Base-by-base conservation (phyloP, 2,797 vertebrate genomes). In the Pristis pectinata region DNA sequence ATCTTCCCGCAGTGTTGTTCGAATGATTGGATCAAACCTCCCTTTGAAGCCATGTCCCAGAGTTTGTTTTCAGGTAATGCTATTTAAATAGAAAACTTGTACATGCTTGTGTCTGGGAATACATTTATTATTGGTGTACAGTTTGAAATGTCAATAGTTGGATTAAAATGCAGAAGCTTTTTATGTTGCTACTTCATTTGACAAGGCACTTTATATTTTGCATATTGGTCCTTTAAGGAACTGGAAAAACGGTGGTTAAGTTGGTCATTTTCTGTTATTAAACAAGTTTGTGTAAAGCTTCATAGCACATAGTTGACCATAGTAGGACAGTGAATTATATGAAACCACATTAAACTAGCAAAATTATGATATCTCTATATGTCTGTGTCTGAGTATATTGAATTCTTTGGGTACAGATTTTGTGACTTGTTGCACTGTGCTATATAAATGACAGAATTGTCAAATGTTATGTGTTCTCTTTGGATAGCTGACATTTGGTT, bases 11-110 rank as follows among this genome's bases (percentile, higher is more conserved):
- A 99, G 99, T 92, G 98, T 99, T 44, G 99, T 99, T 95, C 98
- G 99, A 96, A 98, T 97, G 97, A 99, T 99, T 10, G 99, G 98
- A n/a, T 99, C 99, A 94, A 99, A 98, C 74, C 98, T 99, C 56
- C 98, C 99, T 15, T 96, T 99, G 89, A 99, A 96, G 94, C 98
- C 99, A n/a, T 98, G 98, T 95, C 97, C 98, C 95, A 97, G 99
- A 95, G 98, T 99, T 91, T 98, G 98, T 96, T 99, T 99, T 85
- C 98, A 99, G 98, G 99, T 99, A 96, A 96, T 34, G 44, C 9
- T 9, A 53, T 53, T 92, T 67, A 59, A 15, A 83, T 83, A 27
- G 22, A 49, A 49, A 83, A 49, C 56, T 34, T 59, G 13, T 59
- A 61, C 30, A 34, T n/a, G 61, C 61, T 0, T 87, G 27, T 61